Base-by-base conservation (phyloP, 2,113 vertebrate species). In the Ptilorrhoa leucosticta region DNA sequence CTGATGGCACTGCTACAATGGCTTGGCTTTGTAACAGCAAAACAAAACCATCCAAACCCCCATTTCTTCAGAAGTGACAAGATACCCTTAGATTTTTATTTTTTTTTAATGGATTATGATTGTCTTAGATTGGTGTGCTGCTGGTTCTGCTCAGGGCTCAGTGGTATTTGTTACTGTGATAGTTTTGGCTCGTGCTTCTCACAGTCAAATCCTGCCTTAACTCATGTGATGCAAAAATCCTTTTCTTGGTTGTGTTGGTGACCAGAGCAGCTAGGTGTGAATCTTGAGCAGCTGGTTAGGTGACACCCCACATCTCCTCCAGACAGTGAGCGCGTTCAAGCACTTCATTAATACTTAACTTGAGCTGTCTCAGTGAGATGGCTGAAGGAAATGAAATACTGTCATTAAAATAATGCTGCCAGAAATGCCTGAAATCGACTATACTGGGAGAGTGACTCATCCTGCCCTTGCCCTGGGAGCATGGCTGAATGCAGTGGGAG, bases 331-430 rank as follows among this genome's bases (percentile, higher is more conserved):
- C 75, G 61, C 70, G 35, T 90, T 87, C 92, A 87, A 61, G 31
- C 78, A 57, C 88, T 87, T 91, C 77, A 72, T 85, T 87, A 94
- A 95, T 90, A 37, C 89, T 86, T 86, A 22, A 76, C 33, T 56
- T 64, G 48, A 89, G 40, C 3, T 1, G 18, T 50, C 30, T 76
- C 76, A 77, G 1, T 72, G 73, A 72, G 58, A 61, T 76, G 24
- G 30, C 70, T 69, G 53, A 89, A 85, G 73, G 78, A 94, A 91
- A 85, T 42, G 1, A 61, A 93, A 85, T 94, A 31, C 35, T 87
- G 58, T 72, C 54, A 72, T 87, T 96, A 35, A 82, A 89, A 54
- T 75, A 75, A 82, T 33, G 39, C 72, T 82, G 57, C 76, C 50
- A 94, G 84, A 89, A 87, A 64, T 61, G 73, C 47, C 56, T 78